Base-by-base conservation (phyloP, 53 echinoderm and acorn worm genomes). In the Apostichopus leukothele region DNA sequence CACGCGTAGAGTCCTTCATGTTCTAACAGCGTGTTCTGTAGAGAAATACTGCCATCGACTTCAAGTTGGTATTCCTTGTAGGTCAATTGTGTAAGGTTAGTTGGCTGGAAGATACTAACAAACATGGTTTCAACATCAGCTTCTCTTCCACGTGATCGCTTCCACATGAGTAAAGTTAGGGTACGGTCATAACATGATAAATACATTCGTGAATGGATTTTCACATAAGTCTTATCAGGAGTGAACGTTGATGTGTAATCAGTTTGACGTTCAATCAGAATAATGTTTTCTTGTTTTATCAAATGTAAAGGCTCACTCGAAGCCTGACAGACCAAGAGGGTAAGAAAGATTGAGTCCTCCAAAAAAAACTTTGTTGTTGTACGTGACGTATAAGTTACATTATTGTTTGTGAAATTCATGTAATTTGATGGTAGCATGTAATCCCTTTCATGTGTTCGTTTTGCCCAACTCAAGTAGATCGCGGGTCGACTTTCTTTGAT, bases 361-460 rank as follows among this genome's bases (percentile, higher is more conserved):
- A 71, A 71, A 19, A n/a, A 21, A 5, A 71, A n/a, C 20, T 6
- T 71, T 19, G 71, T 71, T 19, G 16, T 71, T 6, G 71, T n/a
- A 71, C 71, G 71, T 71, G 71, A 71, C 71, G 20, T 71, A 18
- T 71, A 71, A 14, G 71, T 71, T n/a, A 71, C 71, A 71, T 71
- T 19, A 71, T 19, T 71, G 1, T 19, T n/a, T 3, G 71, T 71
- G 20, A 6, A n/a, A 1, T 14, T 71, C n/a, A 18, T 71, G 18
- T 16, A 71, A n/a, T 71, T 71, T 18, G 18, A 6, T 16, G 6
- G 21, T 71, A 71, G 1, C 0, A 18, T 71, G 18, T 71, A 0
- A 7, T 71, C 71, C 7, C 18, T 6, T 6, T 7, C 18, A 71
- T 6, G 6, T 5, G 71, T 71, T 71, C 71, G 13, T 71, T 71